phyloP scores from a whole-genome alignment of 2,113 vertebrate species.

The Lipotes vexillifer region DNA sequence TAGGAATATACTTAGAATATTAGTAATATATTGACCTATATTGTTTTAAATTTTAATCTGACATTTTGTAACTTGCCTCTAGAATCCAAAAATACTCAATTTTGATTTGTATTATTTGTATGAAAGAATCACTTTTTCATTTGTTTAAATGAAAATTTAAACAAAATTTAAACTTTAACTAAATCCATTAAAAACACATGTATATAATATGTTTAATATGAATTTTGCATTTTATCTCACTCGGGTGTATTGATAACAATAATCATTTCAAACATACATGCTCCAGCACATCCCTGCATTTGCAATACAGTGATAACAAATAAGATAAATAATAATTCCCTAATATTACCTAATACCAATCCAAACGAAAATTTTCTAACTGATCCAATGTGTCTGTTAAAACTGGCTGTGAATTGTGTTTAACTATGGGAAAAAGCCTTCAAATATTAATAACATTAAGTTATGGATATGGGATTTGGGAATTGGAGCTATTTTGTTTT shows the following conservation, averaged over 20 bases:
- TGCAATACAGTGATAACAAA: not conserved
- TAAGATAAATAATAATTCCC: not conserved
- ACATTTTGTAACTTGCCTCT: not conserved
- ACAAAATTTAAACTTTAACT: not conserved
- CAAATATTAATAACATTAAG: not conserved
- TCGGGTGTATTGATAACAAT: not conserved
- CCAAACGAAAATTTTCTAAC: not conserved
- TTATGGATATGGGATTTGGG: not conserved
- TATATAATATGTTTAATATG: not conserved
- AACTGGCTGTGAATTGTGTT: not conserved
- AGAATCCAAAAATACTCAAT: not conserved
- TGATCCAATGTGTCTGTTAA: not conserved
- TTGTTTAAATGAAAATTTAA: not conserved
- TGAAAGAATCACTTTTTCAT: not conserved
- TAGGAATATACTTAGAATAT: not conserved
- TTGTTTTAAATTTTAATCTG: not conserved
- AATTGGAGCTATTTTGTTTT: not conserved
- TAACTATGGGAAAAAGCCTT: not conserved
- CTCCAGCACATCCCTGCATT: not conserved
- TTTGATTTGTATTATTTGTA: not conserved
- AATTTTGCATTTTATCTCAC: not conserved
- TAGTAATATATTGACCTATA: not conserved
- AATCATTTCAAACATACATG: not conserved
- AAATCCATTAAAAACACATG: not conserved
- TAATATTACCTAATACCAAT: not conserved